Evolutionary conservation across 2,888 invertebrate genomes (phyloP).

Genomic region (Onchidella celtica): DNA sequence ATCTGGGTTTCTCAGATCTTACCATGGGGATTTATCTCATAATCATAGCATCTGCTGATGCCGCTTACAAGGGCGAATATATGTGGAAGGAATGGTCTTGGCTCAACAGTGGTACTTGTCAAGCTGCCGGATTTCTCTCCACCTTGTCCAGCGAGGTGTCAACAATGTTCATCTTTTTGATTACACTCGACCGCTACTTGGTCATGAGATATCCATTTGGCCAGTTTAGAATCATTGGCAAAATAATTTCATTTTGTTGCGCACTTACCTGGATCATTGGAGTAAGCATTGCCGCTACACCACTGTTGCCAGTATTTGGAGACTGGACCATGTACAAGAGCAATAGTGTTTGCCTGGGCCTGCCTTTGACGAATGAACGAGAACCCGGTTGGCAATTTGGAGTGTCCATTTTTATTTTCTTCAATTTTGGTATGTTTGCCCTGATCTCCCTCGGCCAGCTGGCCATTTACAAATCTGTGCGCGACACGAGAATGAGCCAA

Average conservation of each 20-base stretch:
- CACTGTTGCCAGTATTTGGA: slow-evolving; percentile 61
- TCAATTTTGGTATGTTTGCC: slow-evolving; percentile 73
- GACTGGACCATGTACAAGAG: slow-evolving; percentile 45
- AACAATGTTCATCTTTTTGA: slow-evolving; percentile 83
- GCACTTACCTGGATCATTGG: slow-evolving; percentile 66
- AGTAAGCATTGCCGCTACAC: slow-evolving; percentile 67
- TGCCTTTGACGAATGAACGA: slow-evolving; percentile 75
- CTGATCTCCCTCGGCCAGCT: slow-evolving; percentile 73
- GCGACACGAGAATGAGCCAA: slow-evolving; percentile 66
- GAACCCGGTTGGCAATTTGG: slow-evolving; percentile 78
- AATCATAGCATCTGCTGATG: slow-evolving; percentile 61
- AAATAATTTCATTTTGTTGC: slow-evolving; percentile 60
- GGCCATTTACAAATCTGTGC: slow-evolving; percentile 77
- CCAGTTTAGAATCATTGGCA: slow-evolving; percentile 59
- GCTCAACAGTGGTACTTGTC: slow-evolving; percentile 58
- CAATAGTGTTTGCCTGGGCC: slow-evolving; percentile 74
- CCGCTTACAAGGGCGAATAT: slow-evolving; percentile 59
- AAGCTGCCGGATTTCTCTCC: slow-evolving; percentile 60
- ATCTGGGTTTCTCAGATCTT: slow-evolving; percentile 56
- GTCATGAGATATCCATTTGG: slow-evolving; percentile 84
- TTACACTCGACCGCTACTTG: slow-evolving; percentile 85
- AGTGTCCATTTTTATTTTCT: slow-evolving; percentile 72
- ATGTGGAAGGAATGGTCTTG: slow-evolving; percentile 60
- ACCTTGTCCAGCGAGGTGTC: slow-evolving; percentile 83
- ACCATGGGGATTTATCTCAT: slow-evolving; percentile 63